Evolutionary conservation across 1,140 invertebrate species (phyloP), one percentile per base, ranked within the genome.

Genomic region (Bombus terrestris): DNA sequence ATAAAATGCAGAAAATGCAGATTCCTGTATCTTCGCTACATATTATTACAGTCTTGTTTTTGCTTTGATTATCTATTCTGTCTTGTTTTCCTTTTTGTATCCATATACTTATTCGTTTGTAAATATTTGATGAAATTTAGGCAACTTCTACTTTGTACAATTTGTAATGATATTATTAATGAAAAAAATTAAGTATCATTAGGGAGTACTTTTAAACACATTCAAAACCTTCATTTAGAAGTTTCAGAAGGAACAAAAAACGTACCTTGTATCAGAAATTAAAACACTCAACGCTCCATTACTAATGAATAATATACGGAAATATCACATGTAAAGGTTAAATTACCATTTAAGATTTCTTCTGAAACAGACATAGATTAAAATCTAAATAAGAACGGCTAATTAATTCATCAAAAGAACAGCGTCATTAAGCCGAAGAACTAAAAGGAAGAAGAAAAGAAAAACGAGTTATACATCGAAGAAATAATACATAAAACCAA

Each of bases 351-450:
- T 13, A n/a, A 28, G 5, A n/a, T n/a, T n/a, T n/a, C 59, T 12
- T 62, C 12, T 62, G 10, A 62, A 62, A n/a, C 28, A 28, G 59
- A 3, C 28, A 12, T 62, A n/a, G 59, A n/a, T n/a, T 62, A n/a
- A n/a, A 62, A 62, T 62, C 59, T 62, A n/a, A 62, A n/a, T n/a
- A n/a, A n/a, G 59, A 28, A 3, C 4, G 28, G 59, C 28, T n/a
- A 62, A 62, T 62, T 62, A 62, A 62, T 62, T 62, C 59, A n/a
- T 62, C 59, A 62, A 62, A n/a, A 62, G 59, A n/a, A n/a, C 59
- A 62, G 59, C 59, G 12, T 3, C 57, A 12, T 28, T 59, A 59
- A 59, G 59, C n/a, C 28, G 59, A n/a, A 32, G 6, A 66, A 32
- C 0, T n/a, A 66, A 32, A 64, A 64, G 13, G 12, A 64, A 15